phyloP scores from a whole-genome alignment of 2,888 invertebrate species.

The Nomada ferruginata region DNA sequence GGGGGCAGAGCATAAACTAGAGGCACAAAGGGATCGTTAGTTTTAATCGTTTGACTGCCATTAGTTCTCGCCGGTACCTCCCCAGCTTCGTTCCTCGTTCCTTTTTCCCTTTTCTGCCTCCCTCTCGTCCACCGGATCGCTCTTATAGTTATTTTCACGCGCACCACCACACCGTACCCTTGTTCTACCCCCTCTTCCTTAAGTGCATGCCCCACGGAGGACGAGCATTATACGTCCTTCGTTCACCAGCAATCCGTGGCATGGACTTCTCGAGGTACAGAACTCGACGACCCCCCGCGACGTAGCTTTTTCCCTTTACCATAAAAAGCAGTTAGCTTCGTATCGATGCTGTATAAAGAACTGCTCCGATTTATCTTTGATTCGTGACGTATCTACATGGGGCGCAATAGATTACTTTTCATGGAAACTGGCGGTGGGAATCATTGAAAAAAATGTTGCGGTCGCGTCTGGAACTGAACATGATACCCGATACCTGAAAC shows the following conservation, averaged over 20 bases:
- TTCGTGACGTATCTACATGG: background rate
- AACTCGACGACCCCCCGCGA: constrained; percentile 38
- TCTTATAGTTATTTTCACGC: constrained; percentile 12
- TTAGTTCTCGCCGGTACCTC: constrained; percentile 62
- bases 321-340: background rate
- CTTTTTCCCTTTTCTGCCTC: background rate
- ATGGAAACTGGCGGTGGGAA: background rate
- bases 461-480: background rate
- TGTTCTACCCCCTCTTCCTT: constrained; percentile 41
- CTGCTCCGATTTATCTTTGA: background rate
- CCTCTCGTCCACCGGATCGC: background rate
- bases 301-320: constrained; percentile 27
- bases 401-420: background rate
- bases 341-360: background rate
- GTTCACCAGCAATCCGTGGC: constrained; percentile 27
- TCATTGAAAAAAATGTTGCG: background rate
- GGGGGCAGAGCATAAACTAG: constrained; percentile 57
- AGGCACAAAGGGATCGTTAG: constrained; percentile 73
- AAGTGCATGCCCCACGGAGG: constrained; percentile 54
- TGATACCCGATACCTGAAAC: background rate
- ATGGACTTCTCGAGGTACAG: constrained; percentile 41
- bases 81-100: background rate
- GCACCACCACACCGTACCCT: constrained; percentile 27
- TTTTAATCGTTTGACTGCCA: constrained; percentile 76
- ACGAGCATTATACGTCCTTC: constrained; percentile 62